A percentile compares a stretch with the other conserved stretches of the same genome.
Evolutionary conservation across 2,888 invertebrate species (phyloP).

Genomic region (Acronicta psi): DNA sequence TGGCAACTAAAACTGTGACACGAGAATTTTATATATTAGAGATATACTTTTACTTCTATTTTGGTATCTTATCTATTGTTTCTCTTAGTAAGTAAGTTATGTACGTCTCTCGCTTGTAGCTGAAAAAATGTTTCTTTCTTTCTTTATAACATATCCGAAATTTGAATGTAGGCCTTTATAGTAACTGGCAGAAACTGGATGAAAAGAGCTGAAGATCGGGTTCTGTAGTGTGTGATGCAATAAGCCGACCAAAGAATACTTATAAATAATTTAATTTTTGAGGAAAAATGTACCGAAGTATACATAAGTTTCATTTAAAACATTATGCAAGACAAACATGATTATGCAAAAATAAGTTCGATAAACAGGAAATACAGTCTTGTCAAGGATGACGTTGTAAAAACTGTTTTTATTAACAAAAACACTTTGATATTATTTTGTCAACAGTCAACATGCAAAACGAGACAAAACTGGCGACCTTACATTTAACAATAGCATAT

Average conservation of each 20-base stretch:
- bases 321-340: conserved; percentile 5
- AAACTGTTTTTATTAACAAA: conserved; percentile 25
- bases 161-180: no score
- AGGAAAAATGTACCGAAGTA: background rate
- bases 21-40: no score
- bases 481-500: conserved; percentile 72
- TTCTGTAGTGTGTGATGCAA: no score
- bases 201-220: no score
- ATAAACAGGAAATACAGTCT: conserved; percentile 15
- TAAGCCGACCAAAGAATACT: background rate
- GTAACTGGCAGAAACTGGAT: no score
- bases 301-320: background rate
- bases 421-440: conserved; percentile 43
- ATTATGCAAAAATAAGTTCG: background rate
- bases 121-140: no score
- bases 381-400: conserved; percentile 3
- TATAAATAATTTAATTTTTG: background rate
- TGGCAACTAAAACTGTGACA: no score
- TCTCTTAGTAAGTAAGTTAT: no score
- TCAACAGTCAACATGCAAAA: conserved; percentile 40
- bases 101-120: no score
- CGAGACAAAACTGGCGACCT: conserved; percentile 58
- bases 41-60: no score
- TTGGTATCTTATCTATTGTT: no score
- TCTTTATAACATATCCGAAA: no score